Base-by-base conservation (phyloP, 1,140 invertebrate species). In the Muscidifurax raptorellus region DNA sequence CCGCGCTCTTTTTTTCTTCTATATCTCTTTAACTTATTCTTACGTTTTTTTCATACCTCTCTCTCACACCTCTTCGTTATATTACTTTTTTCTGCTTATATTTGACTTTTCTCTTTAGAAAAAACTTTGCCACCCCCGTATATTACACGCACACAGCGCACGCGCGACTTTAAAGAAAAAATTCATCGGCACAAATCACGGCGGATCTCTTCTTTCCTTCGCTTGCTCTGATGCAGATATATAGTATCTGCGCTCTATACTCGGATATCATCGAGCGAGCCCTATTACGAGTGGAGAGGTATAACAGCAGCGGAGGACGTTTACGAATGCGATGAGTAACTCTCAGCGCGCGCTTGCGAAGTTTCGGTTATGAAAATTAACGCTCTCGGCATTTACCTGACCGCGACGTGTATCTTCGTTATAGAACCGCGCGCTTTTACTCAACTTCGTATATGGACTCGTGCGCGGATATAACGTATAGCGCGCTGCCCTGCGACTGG, bases 341-440 rank as follows among this genome's bases (percentile, higher is more conserved):
- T 80, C 40, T 72, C 28, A 0, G 27, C 12, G 74, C 47, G 28
- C 18, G 36, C 71, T 72, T 40, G 86, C 88, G 85, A 90, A 91
- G 86, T 90, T 89, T 85, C 69, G 78, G 87, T 91, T 91, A 92
- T 90, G 89, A 90, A 89, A 91, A 91, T 88, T 89, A 91, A 92
- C 90, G 89, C 86, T 87, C 64, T 25, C 69, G 78, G 71, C 74
- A 81, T 89, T 90, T 87, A 86, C 84, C 85, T 28, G 36, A 15
- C 36, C 47, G 28, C 80, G 3, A 40, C 74, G 82, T 85, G 82
- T 74, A 30, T 86, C 88, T 83, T 86, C 86, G 83, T 87, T 88
- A 87, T 40, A 25, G 18, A 64, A 22, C 4, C 36, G 78, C 76
- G 66, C 66, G 66, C 77, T 79, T 79, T 79, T 79, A 67, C 75